Evolutionary conservation across 2,888 invertebrate species (phyloP), one percentile per base, ranked within the genome.

Genomic region (Lithodes maja): DNA sequence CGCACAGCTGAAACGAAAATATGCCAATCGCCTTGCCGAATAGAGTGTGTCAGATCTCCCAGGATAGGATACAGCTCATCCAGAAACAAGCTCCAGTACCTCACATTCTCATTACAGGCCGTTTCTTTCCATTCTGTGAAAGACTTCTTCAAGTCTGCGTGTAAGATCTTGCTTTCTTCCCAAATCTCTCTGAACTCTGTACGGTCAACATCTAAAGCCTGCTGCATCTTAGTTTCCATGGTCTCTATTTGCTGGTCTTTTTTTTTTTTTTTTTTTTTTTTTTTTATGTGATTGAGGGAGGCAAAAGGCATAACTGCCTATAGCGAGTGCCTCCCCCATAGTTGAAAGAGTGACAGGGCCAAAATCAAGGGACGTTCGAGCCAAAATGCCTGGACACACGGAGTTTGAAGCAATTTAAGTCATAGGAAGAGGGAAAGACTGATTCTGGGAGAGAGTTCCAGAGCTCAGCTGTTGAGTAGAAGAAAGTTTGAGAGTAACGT

Each of bases 71-170:
- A 33, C 33, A 33, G 33, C 33, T 33, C 75, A 75, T 75, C 75
- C 75, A 75, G n/a, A 75, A 75, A 75, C 75, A 75, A 75, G 75
- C 75, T 75, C 75, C 79, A 79, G 79, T 79, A 79, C 79, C 79
- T 79, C 50, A 79, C 79, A 79, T 53, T 79, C 50, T 79, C 79
- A 79, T 33, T 79, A 49, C 79, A 49, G 0, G 1, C 33, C 50
- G 49, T 79, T 79, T 50, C 52, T 52, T 61, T 61, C 61, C 61
- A 61, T 61, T 75, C 75, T 75, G 75, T 75, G 75, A 79, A 79
- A 79, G 79, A 33, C 12, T 79, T 79, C 79, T 79, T 79, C 79
- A 79, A 79, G n/a, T 79, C 52, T 52, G 53, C 79, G n/a, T 79
- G 53, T 79, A 79, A 79, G 79, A 79, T n/a, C 79, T 79, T 79